Conservation (phyloP, 2,888 invertebrate species). For the Palloptera scutellata region DNA sequence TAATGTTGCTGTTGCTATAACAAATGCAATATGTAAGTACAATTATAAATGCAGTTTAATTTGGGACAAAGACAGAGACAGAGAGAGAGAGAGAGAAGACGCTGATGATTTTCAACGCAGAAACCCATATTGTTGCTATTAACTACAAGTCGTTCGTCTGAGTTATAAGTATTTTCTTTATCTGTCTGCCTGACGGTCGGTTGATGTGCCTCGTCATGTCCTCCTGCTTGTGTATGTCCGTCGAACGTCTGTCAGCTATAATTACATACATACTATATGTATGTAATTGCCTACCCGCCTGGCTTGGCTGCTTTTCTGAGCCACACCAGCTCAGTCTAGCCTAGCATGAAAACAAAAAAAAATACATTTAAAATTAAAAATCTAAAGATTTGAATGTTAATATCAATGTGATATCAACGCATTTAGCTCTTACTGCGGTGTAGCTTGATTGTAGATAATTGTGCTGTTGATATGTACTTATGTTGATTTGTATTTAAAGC, state of each 20-base stretch:
- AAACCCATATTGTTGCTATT: not conserved
- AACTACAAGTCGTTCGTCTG: not conserved
- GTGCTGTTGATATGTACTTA: too few relatives aligned
- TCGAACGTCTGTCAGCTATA: not conserved
- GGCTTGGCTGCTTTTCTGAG: too few relatives aligned
- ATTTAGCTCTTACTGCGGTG: too few relatives aligned
- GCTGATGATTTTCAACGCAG: not conserved
- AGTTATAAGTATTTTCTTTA: not conserved
- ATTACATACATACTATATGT: too few relatives aligned
- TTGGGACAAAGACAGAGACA: not conserved
- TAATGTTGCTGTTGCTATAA: slow-evolving; percentile 11
- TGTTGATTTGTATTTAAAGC: too few relatives aligned
- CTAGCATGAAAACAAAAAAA: not conserved
- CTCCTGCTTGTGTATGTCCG: not conserved
- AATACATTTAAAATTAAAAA: not conserved
- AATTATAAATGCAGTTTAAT: not conserved
- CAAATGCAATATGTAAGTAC: not conserved
- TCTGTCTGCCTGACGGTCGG: not conserved
- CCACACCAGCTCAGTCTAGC: not conserved
- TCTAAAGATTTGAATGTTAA: not conserved
- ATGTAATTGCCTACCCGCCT: too few relatives aligned
- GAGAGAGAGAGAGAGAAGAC: not conserved
- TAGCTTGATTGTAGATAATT: too few relatives aligned
- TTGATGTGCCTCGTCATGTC: not conserved
- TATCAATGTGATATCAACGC: too few relatives aligned